Evolutionary conservation across 2,797 vertebrate genomes (phyloP).

Genomic region (Huso huso): DNA sequence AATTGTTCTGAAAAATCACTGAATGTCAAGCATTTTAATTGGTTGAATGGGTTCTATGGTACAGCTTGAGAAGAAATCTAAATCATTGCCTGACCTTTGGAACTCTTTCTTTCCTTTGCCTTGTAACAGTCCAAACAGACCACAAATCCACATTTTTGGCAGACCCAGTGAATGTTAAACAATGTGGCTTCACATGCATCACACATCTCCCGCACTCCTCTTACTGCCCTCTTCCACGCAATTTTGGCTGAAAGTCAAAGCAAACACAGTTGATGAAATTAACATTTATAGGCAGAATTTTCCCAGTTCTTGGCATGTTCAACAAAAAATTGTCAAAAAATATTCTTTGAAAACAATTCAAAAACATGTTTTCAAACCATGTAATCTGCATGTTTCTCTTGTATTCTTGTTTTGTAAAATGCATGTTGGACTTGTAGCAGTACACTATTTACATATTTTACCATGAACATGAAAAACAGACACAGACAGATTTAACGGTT

Average conservation of each 20-base stretch:
- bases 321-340: not conserved
- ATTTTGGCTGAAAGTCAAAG: conserved; percentile 82
- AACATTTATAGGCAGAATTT: conserved; percentile 10
- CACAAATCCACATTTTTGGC: conserved; percentile 98
- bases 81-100: conserved; percentile 74
- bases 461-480: too few relatives aligned
- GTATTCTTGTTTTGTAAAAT: too few relatives aligned
- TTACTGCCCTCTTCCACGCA: conserved; percentile 94
- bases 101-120: conserved; percentile 91
- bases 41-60: not conserved
- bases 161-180: conserved; percentile 99
- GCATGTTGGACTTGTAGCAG: too few relatives aligned
- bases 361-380: too few relatives aligned
- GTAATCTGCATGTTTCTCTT: too few relatives aligned
- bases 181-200: conserved; percentile 96
- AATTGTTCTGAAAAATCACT: too few relatives aligned
- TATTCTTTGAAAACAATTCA: too few relatives aligned
- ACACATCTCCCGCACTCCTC: conserved; percentile 97
- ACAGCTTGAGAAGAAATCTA: conserved; percentile 20
- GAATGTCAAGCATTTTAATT: not conserved
- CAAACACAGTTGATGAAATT: conserved; percentile 45
- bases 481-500: too few relatives aligned
- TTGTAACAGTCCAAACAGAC: conserved; percentile 98
- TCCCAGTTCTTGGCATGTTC: conserved; percentile 14
- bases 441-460: too few relatives aligned